These are phyloP conservation scores for Idaea aversata DNA, from an alignment of 2,888 invertebrate genomes.

Conservation along the genomic window DNA sequence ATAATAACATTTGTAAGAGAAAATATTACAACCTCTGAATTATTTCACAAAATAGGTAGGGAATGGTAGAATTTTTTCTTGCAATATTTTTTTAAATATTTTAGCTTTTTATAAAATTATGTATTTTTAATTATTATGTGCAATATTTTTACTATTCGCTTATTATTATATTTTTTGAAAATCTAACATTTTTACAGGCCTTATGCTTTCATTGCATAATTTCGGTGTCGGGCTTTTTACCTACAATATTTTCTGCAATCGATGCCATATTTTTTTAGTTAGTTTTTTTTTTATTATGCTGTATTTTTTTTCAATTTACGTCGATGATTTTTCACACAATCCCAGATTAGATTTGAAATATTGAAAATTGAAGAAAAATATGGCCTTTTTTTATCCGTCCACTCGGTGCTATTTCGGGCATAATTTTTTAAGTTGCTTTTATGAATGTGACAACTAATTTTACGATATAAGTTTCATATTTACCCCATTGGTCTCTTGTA, in stretches of 20 bases:
- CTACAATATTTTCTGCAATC: background rate
- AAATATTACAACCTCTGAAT: too few species aligned
- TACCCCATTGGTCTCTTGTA: conserved; percentile 65
- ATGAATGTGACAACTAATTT: conserved; percentile 59
- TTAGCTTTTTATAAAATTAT: background rate
- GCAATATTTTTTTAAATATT: background rate
- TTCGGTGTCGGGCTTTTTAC: conserved; percentile 52
- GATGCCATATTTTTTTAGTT: conserved; percentile 3
- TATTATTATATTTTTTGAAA: background rate
- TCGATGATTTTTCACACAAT: conserved; percentile 16
- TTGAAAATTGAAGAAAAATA: conserved; percentile 26
- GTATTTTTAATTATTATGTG: too few species aligned
- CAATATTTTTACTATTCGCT: too few species aligned
- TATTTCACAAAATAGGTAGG: background rate
- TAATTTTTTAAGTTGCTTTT: conserved; percentile 42
- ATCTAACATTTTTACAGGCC: background rate
- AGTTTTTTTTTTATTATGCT: conserved; percentile 45
- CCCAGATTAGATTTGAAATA: too few species aligned
- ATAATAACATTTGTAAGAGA: too few species aligned
- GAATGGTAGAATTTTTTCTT: background rate
- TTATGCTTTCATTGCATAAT: background rate
- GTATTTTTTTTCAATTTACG: conserved; percentile 63
- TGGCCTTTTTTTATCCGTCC: conserved; percentile 60
- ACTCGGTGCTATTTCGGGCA: conserved; percentile 63
- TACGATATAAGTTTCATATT: conserved; percentile 73